These are phyloP conservation scores for Apeltes quadracus DNA, from an alignment of 2,113 vertebrate genomes.

Conservation along the genomic window DNA sequence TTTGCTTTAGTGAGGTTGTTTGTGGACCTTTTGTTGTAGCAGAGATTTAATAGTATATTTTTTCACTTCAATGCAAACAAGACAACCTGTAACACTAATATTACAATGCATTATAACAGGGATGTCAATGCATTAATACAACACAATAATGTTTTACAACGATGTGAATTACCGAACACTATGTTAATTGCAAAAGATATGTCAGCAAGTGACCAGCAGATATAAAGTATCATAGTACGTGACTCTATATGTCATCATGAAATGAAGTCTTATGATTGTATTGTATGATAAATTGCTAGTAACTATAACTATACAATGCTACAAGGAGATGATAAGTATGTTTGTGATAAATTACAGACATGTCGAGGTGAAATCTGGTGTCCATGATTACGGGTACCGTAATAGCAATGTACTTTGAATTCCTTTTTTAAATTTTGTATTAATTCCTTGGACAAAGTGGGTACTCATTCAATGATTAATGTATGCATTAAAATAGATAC, in stretches of 20 bases:
- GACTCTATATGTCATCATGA: background rate
- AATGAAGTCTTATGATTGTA: background rate
- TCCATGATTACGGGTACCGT: background rate
- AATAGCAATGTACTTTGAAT: background rate
- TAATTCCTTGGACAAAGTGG: background rate
- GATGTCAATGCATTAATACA: background rate
- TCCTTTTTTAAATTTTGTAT: background rate
- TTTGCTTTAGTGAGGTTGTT: background rate
- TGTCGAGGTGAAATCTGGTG: background rate
- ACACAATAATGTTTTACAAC: background rate
- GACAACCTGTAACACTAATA: background rate
- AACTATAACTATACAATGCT: background rate
- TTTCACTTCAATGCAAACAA: background rate
- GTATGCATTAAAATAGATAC: background rate
- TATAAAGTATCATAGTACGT: background rate
- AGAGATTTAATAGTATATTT: background rate
- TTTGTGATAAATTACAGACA: background rate
- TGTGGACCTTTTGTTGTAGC: background rate
- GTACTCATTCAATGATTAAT: slow-evolving; percentile 9
- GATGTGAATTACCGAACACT: background rate
- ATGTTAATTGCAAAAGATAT: too few species aligned
- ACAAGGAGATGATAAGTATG: background rate
- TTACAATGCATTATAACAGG: background rate
- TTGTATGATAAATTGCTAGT: background rate
- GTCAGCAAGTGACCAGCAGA: background rate